Conservation (phyloP, 2,888 invertebrate species). For the Agelastica alni region DNA sequence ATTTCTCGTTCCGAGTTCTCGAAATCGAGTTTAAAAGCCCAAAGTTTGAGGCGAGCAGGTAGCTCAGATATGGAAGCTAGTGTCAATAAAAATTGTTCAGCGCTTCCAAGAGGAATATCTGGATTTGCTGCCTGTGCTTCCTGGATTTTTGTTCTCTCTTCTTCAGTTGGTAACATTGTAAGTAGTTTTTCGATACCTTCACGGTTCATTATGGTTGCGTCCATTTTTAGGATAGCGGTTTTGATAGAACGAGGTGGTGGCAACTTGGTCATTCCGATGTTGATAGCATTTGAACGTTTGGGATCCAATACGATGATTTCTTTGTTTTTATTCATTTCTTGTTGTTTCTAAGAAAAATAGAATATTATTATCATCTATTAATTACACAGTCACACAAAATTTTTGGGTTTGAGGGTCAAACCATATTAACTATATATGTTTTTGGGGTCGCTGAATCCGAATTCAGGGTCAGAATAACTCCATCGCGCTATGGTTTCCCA, state of each 20-base stretch:
- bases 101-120: conserved; percentile 89
- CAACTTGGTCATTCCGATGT: conserved; percentile 98
- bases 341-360: conserved; percentile 68
- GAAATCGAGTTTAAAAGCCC: conserved; percentile 99
- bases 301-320: conserved; percentile 94
- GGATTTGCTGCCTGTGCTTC: conserved; percentile 94
- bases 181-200: conserved; percentile 98
- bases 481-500: no score
- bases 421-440: no score
- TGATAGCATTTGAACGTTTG: conserved; percentile 98
- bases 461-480: no score
- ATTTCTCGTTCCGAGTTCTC: conserved; percentile 97
- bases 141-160: conserved; percentile 90
- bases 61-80: conserved; percentile 95
- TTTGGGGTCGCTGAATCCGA: no score
- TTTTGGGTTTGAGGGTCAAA: no score
- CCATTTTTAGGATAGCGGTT: conserved; percentile 99
- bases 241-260: conserved; percentile 98
- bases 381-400: not conserved
- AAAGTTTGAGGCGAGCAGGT: conserved; percentile 88
- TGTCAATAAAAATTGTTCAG: conserved; percentile 97
- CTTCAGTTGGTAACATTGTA: conserved; percentile 96
- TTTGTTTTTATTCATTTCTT: conserved; percentile 83
- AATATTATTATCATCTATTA: not conserved
- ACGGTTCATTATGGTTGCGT: conserved; percentile 94